These are phyloP conservation scores for Diarsia mendica DNA, from an alignment of 2,888 invertebrate species.

Conservation along the genomic window DNA sequence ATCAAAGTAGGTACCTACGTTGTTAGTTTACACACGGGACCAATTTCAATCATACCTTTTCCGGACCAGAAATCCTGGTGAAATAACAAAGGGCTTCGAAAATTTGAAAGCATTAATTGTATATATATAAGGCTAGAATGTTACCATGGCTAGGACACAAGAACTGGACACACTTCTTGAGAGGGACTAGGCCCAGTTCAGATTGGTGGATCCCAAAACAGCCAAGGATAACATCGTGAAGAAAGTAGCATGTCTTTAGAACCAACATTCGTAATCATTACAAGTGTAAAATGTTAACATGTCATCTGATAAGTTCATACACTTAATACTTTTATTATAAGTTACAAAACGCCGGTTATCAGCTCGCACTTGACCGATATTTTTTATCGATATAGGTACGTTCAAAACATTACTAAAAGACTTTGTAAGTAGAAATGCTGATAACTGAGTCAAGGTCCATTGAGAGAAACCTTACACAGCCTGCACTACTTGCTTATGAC, in stretches of 20 bases:
- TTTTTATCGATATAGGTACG: constrained; percentile 1
- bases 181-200: not conserved
- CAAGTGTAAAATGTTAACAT: not conserved
- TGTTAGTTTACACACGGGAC: not conserved
- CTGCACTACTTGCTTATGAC: constrained; percentile 18
- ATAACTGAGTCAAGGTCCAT: constrained; percentile 61
- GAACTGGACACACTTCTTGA: too few species aligned
- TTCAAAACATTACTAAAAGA: constrained; percentile 25
- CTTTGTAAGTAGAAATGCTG: constrained; percentile 43
- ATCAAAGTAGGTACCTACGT: not conserved
- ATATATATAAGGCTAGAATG: too few species aligned
- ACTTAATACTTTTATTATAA: not conserved
- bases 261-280: not conserved
- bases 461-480: constrained; percentile 56
- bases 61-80: not conserved
- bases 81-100: too few species aligned
- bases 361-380: constrained; percentile 16
- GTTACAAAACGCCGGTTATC: not conserved
- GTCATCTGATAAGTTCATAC: not conserved
- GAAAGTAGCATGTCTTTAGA: too few species aligned
- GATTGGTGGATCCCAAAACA: not conserved
- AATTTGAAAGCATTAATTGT: too few species aligned
- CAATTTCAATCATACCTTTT: not conserved
- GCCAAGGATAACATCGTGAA: not conserved
- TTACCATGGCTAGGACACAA: too few species aligned